These are phyloP conservation scores for Danio jaintianensis DNA, from an alignment of 2,797 vertebrate genomes.

Conservation along the genomic window DNA sequence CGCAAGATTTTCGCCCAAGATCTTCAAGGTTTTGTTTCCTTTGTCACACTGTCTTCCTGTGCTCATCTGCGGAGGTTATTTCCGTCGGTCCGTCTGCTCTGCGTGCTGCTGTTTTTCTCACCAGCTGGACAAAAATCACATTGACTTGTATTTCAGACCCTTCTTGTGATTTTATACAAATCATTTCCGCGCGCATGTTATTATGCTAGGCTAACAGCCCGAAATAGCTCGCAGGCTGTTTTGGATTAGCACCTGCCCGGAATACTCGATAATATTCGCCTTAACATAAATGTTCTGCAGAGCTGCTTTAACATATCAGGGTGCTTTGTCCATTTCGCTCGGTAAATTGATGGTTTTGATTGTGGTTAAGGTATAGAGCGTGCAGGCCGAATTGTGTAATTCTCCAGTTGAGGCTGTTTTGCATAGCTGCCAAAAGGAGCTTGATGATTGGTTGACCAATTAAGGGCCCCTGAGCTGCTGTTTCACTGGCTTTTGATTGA, in stretches of 20 bases:
- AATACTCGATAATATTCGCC: conserved; percentile 13
- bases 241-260: conserved; percentile 38
- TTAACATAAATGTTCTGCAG: conserved; percentile 34
- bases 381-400: conserved; percentile 25
- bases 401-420: conserved; percentile 7
- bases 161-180: conserved; percentile 3
- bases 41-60: conserved; percentile 84
- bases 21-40: conserved; percentile 72
- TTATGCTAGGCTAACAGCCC: conserved; percentile 33
- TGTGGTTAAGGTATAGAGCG: conserved; percentile 23
- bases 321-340: conserved; percentile 18
- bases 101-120: conserved; percentile 22
- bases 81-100: conserved; percentile 63
- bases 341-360: conserved; percentile 17
- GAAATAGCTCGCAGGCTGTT: conserved; percentile 34
- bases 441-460: conserved; percentile 51
- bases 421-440: conserved; percentile 19
- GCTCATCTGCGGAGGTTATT: conserved; percentile 54
- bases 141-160: not conserved
- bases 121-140: conserved; percentile 3
- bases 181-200: conserved; percentile 23
- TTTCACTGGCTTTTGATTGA: conserved; percentile 15
- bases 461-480: conserved; percentile 8
- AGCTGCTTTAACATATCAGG: not conserved
- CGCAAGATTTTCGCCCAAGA: conserved; percentile 49